Base-by-base conservation (phyloP, 2,113 vertebrate species). In the Lophotis ruficrista region DNA sequence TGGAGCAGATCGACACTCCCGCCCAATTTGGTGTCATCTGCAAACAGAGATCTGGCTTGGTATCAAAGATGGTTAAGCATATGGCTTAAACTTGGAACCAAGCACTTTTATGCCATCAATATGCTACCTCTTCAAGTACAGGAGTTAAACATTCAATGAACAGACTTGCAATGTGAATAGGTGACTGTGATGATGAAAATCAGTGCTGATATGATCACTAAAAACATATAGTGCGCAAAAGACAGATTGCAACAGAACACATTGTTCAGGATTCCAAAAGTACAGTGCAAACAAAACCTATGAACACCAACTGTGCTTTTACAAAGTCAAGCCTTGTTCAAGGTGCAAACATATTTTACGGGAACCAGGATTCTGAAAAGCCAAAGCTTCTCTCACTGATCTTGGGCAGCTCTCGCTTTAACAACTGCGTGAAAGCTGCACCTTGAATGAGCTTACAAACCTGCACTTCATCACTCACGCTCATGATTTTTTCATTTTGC, bases 151-250 rank as follows among this genome's bases (percentile, higher is more conserved):
- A 79, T 25, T 70, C 53, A 54, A n/a, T 31, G n/a, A 71, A 41
- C 16, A 66, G 43, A 78, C 14, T 30, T 50, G 9, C 23, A 71
- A 20, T 1, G 6, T 38, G 38, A 82, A 71, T 10, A 50, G 17
- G 33, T 90, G 38, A 60, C 72, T 48, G 38, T 2, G 0, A 19
- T 20, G 5, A 87, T 24, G 38, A 87, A 87, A 94, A 95, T 21
- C 64, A 21, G 8, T 4, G 15, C 53, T 38, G 48, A 54, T 47
- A 69, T 0, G 2, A 71, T 31, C 77, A n/a, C 33, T 45, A 71
- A 87, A 82, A 92, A 70, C 43, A 66, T 2, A 78, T 2, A 71
- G 54, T 2, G 17, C 1, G 0, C 0, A 0, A 62, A 71, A 48
- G 10, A 28, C 28, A 60, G 38, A n/a, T 5, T 43, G 31, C 22